A percentile compares a stretch with the other conserved stretches of the same genome.
phyloP scores from a whole-genome alignment of 2,113 vertebrate genomes.

The Corythornis madagascariensis region DNA sequence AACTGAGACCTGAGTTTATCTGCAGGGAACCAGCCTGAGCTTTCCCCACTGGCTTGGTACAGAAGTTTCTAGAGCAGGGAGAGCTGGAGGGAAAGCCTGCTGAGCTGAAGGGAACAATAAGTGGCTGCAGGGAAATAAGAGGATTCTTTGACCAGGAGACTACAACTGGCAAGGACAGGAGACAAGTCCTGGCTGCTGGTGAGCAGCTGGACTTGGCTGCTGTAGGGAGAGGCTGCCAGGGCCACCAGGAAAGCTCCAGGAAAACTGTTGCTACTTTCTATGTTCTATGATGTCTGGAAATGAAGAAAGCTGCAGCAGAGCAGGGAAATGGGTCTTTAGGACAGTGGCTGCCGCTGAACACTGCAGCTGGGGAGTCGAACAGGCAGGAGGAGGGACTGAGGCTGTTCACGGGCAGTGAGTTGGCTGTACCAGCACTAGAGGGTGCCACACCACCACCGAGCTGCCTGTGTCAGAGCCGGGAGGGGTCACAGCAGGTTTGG shows the following conservation, averaged over 20 bases:
- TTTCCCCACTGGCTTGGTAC: neutral
- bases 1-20: neutral
- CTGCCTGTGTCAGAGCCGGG: too few relatives aligned
- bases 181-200: neutral
- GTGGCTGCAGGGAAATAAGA: neutral
- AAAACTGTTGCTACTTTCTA: neutral
- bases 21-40: neutral
- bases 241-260: neutral
- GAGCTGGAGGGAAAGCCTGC: neutral
- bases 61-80: neutral
- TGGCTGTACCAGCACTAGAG: conserved; percentile 50
- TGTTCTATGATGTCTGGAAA: neutral
- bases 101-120: neutral
- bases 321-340: neutral
- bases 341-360: neutral
- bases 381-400: too few relatives aligned
- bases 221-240: neutral
- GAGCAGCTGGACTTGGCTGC: neutral
- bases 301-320: neutral
- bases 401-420: neutral
- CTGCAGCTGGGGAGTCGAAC: neutral
- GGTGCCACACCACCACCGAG: neutral
- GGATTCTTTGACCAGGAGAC: neutral
- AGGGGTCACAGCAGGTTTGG: neutral
- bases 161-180: neutral